Evolutionary conservation across 2,888 invertebrate species (phyloP), one percentile per base, ranked within the genome.

Genomic region (Zele albiditarsus): DNA sequence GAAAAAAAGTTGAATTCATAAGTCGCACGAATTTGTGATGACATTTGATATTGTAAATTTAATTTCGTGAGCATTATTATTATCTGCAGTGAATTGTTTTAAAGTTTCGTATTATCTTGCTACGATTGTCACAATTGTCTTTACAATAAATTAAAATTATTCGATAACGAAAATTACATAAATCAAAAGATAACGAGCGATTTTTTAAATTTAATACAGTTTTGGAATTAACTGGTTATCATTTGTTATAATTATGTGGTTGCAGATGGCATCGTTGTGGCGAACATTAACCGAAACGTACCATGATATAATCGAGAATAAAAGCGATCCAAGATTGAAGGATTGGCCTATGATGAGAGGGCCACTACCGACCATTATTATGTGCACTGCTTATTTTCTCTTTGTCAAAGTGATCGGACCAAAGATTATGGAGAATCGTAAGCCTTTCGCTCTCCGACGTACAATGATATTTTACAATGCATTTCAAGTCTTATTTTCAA

Each of bases 391-490:
- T 53, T 53, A 53, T 53, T 6, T n/a, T 6, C 83, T 95, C 84
- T 92, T 92, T 85, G 94, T 95, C 71, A 94, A 94, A 91, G 93
- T 93, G 73, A 84, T 94, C 77, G 96, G 97, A 2, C 97, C 96
- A 38, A 93, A 92, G 84, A 86, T 95, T 42, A 97, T 98, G 97
- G 94, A 94, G 86, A 94, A 96, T 89, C 92, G 96, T 86, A 94
- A 95, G 90, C 95, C 97, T 0, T 94, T 94, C 82, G 92, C 95
- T 82, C 90, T 97, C 69, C 93, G 94, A 80, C 92, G 91, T 81
- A 89, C 95, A 28, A 91, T 97, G 83, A 93, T 97, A 78, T 92
- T 93, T 84, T 97, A 97, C 90, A 97, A 97, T 90, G 91, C 95
- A 70, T 91, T 94, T 79, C 97, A 97, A 94, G 95, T 96, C 6